Base-by-base conservation (phyloP, 2,888 invertebrate species). In the Miltochrista miniata region DNA sequence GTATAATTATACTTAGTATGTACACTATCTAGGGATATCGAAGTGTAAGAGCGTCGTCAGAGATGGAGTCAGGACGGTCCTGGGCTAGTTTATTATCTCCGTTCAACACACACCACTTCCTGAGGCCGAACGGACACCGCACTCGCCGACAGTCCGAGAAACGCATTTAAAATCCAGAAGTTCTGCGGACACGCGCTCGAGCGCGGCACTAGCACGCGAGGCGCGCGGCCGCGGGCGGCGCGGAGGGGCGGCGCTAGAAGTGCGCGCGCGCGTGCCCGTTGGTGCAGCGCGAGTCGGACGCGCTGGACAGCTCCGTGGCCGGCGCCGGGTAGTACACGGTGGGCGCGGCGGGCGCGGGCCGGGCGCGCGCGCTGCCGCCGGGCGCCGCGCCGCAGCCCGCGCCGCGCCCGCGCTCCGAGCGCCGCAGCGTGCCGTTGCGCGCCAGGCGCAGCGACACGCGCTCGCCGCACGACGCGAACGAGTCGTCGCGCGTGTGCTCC, bases 391-490 rank as follows among this genome's bases (percentile, higher is more conserved):
- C 51, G 42, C 48, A 48, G 38, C 30, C 9, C 49, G 9, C 59
- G 63, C 41, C 33, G 55, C 51, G 36, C 72, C 72, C 48, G 68
- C 63, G 66, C 53, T 75, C 79, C 31, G 85, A 81, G 46, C 83
- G 81, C 1, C 86, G 83, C 70, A 85, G 74, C 49, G 91, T 90
- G 54, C 87, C 85, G 75, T 88, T 83, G 56, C 91, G 83, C 58
- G 81, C 77, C 71, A 94, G 78, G 1, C 96, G 92, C 81, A 96
- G 79, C 75, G 96, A 94, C 80, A 94, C 92, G 75, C 94, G 93
- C 74, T 96, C 96, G 54, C 95, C 95, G 83, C 95, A 96, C 55
- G 96, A 96, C 61, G 95, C 95, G 76, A 95, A 94, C 73, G 96
- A 96, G 83, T 97, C 96, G 79, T 97, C 96, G 79, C 96, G 95